phyloP scores from a whole-genome alignment of 2,113 vertebrate genomes.

The Muntiacus reevesi region DNA sequence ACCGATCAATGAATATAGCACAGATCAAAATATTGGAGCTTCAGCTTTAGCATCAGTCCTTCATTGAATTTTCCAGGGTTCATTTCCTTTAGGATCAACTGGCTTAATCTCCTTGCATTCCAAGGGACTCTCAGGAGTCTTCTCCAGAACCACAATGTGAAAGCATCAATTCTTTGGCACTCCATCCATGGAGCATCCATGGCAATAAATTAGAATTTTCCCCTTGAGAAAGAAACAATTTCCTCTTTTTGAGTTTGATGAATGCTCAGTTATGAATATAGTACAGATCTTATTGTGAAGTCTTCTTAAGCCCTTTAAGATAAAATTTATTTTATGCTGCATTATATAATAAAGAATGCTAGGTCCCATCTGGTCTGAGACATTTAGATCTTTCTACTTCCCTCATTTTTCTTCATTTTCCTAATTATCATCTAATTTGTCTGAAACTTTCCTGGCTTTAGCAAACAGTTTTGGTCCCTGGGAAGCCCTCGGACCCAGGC shows the following conservation, averaged over 20 bases:
- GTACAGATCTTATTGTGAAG: not conserved
- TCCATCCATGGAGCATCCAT: not conserved
- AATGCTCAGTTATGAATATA: not conserved
- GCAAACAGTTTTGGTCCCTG: not conserved
- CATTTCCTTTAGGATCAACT: not conserved
- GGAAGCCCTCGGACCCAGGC: not conserved
- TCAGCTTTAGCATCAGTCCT: not conserved
- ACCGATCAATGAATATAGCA: not conserved
- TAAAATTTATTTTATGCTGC: not conserved
- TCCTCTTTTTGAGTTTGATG: not conserved
- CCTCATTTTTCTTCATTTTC: not conserved
- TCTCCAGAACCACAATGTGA: not conserved
- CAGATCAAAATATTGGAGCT: not conserved
- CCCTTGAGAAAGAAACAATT: not conserved
- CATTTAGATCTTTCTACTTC: not conserved
- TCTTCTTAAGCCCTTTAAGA: not conserved
- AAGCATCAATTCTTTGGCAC: not conserved
- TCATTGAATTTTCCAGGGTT: not conserved
- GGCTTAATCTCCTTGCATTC: not conserved
- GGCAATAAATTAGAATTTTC: not conserved
- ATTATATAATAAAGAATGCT: fast-evolving
- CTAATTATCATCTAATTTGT: not conserved
- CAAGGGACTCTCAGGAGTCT: not conserved
- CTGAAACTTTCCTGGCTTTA: not conserved
- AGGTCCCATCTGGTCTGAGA: not conserved